Base-by-base conservation (phyloP, 2,797 vertebrate genomes). In the Ctenosaura bakeri region DNA sequence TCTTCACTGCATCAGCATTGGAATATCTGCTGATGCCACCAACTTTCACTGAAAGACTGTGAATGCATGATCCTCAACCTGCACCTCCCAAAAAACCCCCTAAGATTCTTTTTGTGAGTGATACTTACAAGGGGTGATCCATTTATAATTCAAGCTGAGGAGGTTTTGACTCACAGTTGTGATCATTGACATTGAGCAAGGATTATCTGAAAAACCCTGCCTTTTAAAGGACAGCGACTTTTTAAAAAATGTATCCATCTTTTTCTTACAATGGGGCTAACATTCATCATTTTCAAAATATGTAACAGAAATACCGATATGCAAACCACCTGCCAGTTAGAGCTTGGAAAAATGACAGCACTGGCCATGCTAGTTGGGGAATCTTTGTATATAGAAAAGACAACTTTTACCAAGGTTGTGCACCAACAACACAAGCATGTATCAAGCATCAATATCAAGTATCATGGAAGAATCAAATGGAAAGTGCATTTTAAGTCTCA, bases 211-310 rank as follows among this genome's bases (percentile, higher is more conserved):
- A 42, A 59, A 13, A 22, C n/a, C 0, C n/a, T 64, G 22, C 22
- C 59, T 66, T 32, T 84, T 46, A 52, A 52, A 42, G 42, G 8
- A 14, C 5, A 86, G 85, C 20, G n/a, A 24, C 24, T 10, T 52
- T 22, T 56, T 38, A 29, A 18, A 42, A 29, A 29, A 4, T 86
- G 26, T 38, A 38, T 76, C 42, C 14, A 6, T 16, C 9, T 13
- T n/a, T n/a, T 24, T 79, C 29, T 79, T 66, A 5, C 29, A 42
- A 29, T 50, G 35, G 4, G 24, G 71, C n/a, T 96, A 94, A 69
- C 71, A 90, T 83, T 90, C 94, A 91, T 69, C 90, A 89, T 89
- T 96, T 97, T 35, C 6, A 62, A 20, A 62, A 62, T 1, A 14
- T 56, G 13, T 18, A 20, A 59, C 20, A 59, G 18, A 20, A 59